Percentiles rank a stretch among this genome's conserved stretches.
These are phyloP conservation scores for Tylochromis polylepis DNA, from an alignment of 2,113 vertebrate genomes.

Conservation along the genomic window DNA sequence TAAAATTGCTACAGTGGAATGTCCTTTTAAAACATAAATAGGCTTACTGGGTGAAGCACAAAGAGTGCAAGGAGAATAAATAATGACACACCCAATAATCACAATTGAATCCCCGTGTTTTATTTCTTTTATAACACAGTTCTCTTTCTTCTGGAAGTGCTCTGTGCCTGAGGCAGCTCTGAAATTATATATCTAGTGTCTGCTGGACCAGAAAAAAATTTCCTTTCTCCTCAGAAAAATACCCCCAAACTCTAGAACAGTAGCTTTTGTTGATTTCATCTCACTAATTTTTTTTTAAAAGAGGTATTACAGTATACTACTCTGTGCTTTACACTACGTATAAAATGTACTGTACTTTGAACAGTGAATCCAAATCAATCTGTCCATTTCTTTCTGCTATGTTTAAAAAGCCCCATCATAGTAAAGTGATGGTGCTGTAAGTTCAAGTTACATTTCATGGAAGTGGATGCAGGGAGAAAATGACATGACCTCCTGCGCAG, in stretches of 20 bases:
- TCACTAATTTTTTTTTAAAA: not conserved
- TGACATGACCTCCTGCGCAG: slow-evolving; percentile 7
- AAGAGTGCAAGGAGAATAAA: not conserved
- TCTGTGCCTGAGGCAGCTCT: slow-evolving; percentile 26
- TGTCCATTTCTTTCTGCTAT: not conserved
- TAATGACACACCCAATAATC: not conserved
- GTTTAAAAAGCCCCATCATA: slow-evolving; percentile 7
- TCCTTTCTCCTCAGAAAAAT: not conserved
- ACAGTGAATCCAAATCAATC: not conserved
- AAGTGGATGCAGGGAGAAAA: slow-evolving; percentile 37
- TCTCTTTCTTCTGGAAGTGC: slow-evolving; percentile 13
- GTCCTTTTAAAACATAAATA: not conserved
- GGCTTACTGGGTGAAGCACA: not conserved
- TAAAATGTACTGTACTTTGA: not conserved
- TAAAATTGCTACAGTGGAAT: not conserved
- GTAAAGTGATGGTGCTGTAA: slow-evolving; percentile 15
- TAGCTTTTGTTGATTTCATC: not conserved
- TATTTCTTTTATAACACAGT: slow-evolving; percentile 45
- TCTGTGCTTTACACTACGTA: not conserved
- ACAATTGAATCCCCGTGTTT: slow-evolving; percentile 22
- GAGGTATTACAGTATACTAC: not conserved
- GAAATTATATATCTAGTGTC: slow-evolving; percentile 11
- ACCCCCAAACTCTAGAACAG: not conserved
- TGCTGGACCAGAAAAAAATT: not conserved
- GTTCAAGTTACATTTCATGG: slow-evolving; percentile 54